Evolutionary conservation across 2,888 invertebrate genomes (phyloP).

Genomic region (Amphipyra tragopoginis): DNA sequence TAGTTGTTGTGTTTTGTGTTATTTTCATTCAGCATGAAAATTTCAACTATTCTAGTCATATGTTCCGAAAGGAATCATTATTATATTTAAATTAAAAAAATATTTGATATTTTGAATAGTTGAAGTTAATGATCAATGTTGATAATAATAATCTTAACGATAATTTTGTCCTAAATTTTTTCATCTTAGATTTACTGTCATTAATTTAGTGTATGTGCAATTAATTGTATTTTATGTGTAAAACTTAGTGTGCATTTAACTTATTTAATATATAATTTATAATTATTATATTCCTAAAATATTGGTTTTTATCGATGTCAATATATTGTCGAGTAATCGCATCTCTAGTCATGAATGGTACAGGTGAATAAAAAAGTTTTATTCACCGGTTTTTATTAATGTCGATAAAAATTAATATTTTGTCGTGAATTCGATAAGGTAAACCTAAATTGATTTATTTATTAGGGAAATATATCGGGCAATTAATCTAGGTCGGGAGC

Average conservation of each 20-base stretch:
- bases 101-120: conserved; percentile 73
- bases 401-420: conserved; percentile 52
- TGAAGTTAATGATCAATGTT: conserved; percentile 68
- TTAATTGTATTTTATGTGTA: conserved; percentile 84
- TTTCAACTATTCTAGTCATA: conserved; percentile 79
- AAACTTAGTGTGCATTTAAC: conserved; percentile 80
- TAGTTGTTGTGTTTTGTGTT: conserved; percentile 87
- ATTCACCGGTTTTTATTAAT: conserved; percentile 26
- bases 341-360: conserved; percentile 48
- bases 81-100: conserved; percentile 62
- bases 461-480: conserved; percentile 84
- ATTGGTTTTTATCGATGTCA: conserved; percentile 54
- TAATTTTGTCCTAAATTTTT: conserved; percentile 76
- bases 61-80: conserved; percentile 60
- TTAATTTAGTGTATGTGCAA: conserved; percentile 87
- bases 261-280: conserved; percentile 74
- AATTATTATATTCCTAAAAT: conserved; percentile 63
- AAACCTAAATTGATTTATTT: conserved; percentile 85
- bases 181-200: conserved; percentile 80
- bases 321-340: conserved; percentile 32
- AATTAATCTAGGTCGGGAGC: conserved; percentile 67
- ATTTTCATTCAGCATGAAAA: conserved; percentile 76
- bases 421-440: conserved; percentile 49
- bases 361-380: conserved; percentile 28
- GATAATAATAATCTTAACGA: conserved; percentile 73